These are phyloP conservation scores for Phyllotreta cruciferae DNA, from an alignment of 2,888 invertebrate genomes.

Conservation along the genomic window DNA sequence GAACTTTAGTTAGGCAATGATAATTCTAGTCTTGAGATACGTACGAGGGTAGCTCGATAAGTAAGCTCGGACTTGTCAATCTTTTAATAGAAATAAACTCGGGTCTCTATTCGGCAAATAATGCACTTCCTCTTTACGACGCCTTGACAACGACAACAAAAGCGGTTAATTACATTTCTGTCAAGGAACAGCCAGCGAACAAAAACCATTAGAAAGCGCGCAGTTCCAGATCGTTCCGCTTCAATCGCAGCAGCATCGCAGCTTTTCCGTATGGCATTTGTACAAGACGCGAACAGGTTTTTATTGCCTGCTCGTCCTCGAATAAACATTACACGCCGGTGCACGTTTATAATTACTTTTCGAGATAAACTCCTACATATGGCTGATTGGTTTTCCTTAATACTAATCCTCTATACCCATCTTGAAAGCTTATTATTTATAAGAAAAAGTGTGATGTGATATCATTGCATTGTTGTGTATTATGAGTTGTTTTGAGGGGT, in stretches of 20 bases:
- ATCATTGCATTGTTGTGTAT: no score
- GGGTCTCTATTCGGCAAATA: neutral
- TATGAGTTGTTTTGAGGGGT: no score
- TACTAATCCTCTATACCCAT: no score
- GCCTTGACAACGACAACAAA: constrained; percentile 6
- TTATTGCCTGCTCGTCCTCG: neutral
- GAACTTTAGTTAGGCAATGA: no score
- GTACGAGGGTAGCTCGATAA: no score
- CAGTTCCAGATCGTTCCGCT: constrained; percentile 5
- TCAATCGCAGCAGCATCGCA: constrained; percentile 1
- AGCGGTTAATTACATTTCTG: constrained; percentile 20
- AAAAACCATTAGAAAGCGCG: constrained; percentile 16
- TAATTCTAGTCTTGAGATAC: no score
- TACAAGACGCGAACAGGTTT: constrained; percentile 10
- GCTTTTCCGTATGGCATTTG: constrained; percentile 3
- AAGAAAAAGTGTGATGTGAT: no score
- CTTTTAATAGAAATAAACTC: no score
- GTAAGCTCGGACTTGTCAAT: no score
- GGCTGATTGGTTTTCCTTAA: no score
- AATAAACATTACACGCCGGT: neutral
- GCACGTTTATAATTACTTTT: constrained; percentile 10
- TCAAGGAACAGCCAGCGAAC: constrained; percentile 10
- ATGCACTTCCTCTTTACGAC: constrained; percentile 3
- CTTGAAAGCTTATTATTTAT: no score
- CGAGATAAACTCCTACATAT: neutral